Evolutionary conservation across 2,888 invertebrate genomes (phyloP).

Genomic region (Aspidiotus rigidus): DNA sequence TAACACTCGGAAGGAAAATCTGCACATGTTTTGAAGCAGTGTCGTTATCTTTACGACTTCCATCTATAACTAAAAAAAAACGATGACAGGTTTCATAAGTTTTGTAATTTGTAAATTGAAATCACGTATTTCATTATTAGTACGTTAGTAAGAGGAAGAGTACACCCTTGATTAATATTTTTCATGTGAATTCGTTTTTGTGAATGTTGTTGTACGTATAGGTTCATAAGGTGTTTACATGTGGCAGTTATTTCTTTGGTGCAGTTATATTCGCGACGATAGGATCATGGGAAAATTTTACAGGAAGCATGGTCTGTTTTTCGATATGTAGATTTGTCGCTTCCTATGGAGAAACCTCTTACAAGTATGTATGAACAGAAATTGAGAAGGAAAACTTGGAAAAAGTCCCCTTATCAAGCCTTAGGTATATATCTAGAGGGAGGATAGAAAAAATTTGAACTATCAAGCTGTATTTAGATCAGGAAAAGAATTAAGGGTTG

Average conservation of each 20-base stretch:
- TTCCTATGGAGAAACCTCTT: constrained; percentile 16
- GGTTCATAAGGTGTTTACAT: constrained; percentile 22
- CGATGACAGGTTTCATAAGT: background rate
- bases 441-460: background rate
- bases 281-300: constrained; percentile 14
- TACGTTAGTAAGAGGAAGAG: no score
- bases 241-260: constrained; percentile 13
- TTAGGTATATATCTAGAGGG: background rate
- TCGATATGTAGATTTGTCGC: constrained; percentile 22
- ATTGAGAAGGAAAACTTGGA: background rate
- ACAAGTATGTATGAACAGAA: constrained; percentile 7
- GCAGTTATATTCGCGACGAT: constrained; percentile 14
- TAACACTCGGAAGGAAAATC: no score
- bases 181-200: background rate
- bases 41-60: no score
- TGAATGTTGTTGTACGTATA: background rate
- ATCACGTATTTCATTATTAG: background rate
- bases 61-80: background rate
- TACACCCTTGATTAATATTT: background rate
- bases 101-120: background rate
- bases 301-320: constrained; percentile 12
- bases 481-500: no score
- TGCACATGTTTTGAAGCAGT: no score
- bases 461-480: background rate
- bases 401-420: background rate